A percentile compares a stretch with the other conserved stretches of the same genome.
Conservation (phyloP, 2,888 invertebrate species). For the Rambutsinella grinnellia region DNA sequence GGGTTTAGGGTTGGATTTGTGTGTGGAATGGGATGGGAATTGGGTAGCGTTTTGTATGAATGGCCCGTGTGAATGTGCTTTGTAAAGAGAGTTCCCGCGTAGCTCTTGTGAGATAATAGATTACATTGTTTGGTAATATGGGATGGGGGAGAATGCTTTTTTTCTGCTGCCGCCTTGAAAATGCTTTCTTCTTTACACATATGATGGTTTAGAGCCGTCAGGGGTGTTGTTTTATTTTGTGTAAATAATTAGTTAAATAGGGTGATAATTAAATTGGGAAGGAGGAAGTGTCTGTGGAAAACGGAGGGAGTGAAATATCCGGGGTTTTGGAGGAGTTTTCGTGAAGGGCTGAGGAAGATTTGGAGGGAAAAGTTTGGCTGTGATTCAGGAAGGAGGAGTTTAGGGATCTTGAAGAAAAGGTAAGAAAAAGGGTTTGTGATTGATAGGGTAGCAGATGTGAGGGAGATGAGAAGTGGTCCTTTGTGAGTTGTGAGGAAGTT, state of each 20-base stretch:
- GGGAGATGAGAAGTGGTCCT: no score
- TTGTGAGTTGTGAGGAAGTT: no score
- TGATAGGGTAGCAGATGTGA: no score
- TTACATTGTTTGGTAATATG: background rate
- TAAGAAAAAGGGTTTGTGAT: no score
- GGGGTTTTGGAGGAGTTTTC: no score
- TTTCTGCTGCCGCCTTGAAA: slow-evolving; percentile 35
- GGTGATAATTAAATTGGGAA: background rate
- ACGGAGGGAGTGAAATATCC: background rate
- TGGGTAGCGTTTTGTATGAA: no score
- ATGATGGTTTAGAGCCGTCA: background rate
- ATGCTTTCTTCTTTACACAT: slow-evolving; percentile 28
- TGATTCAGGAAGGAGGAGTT: background rate
- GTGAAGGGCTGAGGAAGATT: no score
- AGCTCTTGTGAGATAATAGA: background rate
- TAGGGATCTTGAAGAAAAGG: no score
- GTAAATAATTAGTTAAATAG: background rate
- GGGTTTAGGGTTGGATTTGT: no score
- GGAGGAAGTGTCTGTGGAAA: background rate
- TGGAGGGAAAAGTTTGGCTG: background rate
- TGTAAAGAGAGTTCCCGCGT: slow-evolving; percentile 41
- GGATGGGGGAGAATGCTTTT: slow-evolving; percentile 18
- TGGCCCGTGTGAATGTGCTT: slow-evolving; percentile 14
- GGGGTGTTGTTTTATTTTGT: background rate
- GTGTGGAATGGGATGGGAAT: no score